phyloP scores from a whole-genome alignment of 2,888 invertebrate species.

The Rhamnusium bicolor region DNA sequence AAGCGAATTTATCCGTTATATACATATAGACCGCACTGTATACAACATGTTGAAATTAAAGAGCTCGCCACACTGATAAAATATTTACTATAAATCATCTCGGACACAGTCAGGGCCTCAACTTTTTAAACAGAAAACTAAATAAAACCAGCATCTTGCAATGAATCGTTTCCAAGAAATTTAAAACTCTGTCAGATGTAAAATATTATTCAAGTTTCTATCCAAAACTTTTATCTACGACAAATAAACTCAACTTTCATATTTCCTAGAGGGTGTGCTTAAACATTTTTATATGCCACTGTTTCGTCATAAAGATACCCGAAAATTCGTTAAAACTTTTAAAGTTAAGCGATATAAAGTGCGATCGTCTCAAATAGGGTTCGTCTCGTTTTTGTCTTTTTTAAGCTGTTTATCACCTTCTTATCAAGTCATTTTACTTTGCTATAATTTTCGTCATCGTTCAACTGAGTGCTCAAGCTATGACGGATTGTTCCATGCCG shows the following conservation, averaged over 20 bases:
- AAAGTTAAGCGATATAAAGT: slow-evolving; percentile 16
- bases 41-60: no score
- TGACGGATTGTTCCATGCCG: slow-evolving; percentile 44
- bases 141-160: background rate
- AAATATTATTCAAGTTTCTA: slow-evolving; percentile 30
- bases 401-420: slow-evolving; percentile 51
- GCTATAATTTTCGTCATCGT: slow-evolving; percentile 52
- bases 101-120: background rate
- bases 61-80: no score
- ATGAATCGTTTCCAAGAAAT: slow-evolving; percentile 11
- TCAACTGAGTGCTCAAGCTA: slow-evolving; percentile 47
- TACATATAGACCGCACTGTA: no score
- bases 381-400: slow-evolving; percentile 38
- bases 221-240: slow-evolving; percentile 26
- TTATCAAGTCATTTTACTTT: slow-evolving; percentile 53
- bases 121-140: slow-evolving; percentile 11
- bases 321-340: slow-evolving; percentile 28
- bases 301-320: slow-evolving; percentile 19
- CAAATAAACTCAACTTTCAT: slow-evolving; percentile 21
- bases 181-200: slow-evolving; percentile 15
- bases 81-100: slow-evolving; percentile 13
- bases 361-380: slow-evolving; percentile 8
- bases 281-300: slow-evolving; percentile 13
- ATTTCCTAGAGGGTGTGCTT: slow-evolving; percentile 26
- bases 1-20: no score